Conservation (phyloP, 2,113 vertebrate species). For the Oncorhynchus masou region DNA sequence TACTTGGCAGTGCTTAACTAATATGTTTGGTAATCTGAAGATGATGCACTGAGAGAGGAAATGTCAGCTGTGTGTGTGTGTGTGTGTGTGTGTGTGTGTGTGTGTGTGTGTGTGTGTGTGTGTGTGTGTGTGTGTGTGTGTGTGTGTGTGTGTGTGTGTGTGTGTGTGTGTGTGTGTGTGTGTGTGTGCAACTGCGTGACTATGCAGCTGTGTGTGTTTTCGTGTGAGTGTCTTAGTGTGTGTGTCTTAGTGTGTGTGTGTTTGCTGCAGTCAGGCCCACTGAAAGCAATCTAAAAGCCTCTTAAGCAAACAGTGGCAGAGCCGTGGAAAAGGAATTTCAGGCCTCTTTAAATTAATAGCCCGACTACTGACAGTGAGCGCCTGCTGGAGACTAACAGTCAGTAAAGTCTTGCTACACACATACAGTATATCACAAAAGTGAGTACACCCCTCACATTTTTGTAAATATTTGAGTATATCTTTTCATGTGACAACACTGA, state of each 20-base stretch:
- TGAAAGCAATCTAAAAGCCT: constrained; percentile 13
- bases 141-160: constrained; percentile 13
- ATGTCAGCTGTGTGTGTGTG: constrained; percentile 34
- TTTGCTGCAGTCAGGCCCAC: constrained; percentile 52
- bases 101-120: no score
- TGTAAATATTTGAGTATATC: no score
- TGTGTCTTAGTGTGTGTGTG: constrained; percentile 23
- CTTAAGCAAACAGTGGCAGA: constrained; percentile 60
- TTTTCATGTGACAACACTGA: no score
- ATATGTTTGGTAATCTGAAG: constrained; percentile 57
- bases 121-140: no score
- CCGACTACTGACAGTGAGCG: constrained; percentile 36
- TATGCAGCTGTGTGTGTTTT: constrained; percentile 5
- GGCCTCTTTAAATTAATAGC: constrained; percentile 51
- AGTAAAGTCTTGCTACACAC: constrained; percentile 11
- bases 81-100: no score
- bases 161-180: constrained; percentile 24
- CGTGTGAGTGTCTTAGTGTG: constrained; percentile 26
- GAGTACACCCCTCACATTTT: no score
- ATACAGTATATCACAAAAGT: background rate
- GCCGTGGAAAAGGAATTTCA: constrained; percentile 66
- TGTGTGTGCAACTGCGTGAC: constrained; percentile 13
- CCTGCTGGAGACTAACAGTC: constrained; percentile 45
- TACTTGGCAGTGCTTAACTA: constrained; percentile 44
- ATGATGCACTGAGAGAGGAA: constrained; percentile 46